Conservation (phyloP, 37 sponge, comb jelly and placozoan species). For the Chondrosia reniformis region DNA sequence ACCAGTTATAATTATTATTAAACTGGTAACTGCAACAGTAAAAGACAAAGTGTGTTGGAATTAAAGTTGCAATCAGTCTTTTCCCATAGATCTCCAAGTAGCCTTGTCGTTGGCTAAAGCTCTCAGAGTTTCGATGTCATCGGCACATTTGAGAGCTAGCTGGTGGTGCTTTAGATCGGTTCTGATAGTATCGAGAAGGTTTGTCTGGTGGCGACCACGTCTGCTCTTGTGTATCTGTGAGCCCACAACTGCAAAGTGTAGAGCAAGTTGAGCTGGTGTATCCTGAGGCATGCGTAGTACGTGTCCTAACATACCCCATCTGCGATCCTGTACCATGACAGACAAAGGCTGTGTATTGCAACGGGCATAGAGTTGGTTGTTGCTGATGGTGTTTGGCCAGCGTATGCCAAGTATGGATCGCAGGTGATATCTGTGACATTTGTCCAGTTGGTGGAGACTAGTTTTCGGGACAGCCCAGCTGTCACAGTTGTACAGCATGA, state of each 20-base stretch:
- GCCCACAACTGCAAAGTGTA: slow-evolving; percentile 28
- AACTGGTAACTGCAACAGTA: no score
- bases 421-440: slow-evolving; percentile 25
- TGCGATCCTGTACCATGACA: slow-evolving; percentile 21
- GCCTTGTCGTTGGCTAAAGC: not conserved
- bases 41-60: not conserved
- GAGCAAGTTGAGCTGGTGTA: slow-evolving; percentile 14
- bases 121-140: slow-evolving; percentile 4
- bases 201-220: slow-evolving; percentile 24
- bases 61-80: slow-evolving; percentile 11
- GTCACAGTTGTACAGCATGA: slow-evolving; percentile 29
- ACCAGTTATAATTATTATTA: no score
- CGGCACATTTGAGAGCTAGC: not conserved
- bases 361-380: slow-evolving; percentile 19
- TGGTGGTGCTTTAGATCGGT: slow-evolving; percentile 15
- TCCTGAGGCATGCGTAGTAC: slow-evolving; percentile 19
- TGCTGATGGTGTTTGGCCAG: slow-evolving; percentile 25
- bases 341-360: slow-evolving; percentile 16
- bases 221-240: slow-evolving; percentile 13
- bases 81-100: slow-evolving; percentile 1
- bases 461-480: slow-evolving; percentile 26
- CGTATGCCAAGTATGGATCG: slow-evolving; percentile 18
- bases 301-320: slow-evolving; percentile 28
- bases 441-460: slow-evolving; percentile 16
- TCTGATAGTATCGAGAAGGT: slow-evolving; percentile 12